Base-by-base conservation (phyloP, 2,113 vertebrate species). In the Bubalus kerabau region DNA sequence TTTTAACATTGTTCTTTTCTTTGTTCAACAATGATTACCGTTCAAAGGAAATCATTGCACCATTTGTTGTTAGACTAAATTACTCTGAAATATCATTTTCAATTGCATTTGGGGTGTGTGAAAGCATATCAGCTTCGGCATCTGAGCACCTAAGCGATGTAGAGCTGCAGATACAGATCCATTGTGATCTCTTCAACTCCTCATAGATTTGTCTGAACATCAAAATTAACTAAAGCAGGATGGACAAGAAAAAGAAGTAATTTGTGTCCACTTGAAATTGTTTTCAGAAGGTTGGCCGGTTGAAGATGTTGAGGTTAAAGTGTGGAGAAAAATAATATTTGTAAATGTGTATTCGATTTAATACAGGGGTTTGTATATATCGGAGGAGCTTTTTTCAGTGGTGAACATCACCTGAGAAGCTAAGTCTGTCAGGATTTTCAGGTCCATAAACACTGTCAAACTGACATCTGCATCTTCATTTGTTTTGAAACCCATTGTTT, bases 291-390 rank as follows among this genome's bases (percentile, higher is more conserved):
- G 87, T 59, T 67, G 30, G 43, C 9, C 57, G 1, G 32, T 86
- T 40, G 32, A 71, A 78, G 23, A 2, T 52, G 40, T 14, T n/a
- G 13, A 40, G 40, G 40, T 11, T 30, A 24, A 67, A 21, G 8
- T 2, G n/a, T 59, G 11, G 5, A 83, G 30, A 50, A 76, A 17
- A 32, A 28, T 59, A 59, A 12, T 84, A 23, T 67, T 46, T 96
- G 1, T 48, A 43, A 52, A 5, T 19, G 0, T 56, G 14, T 54
- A 8, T 96, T 87, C 28, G 21, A 48, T 13, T 83, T 14, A 21
- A 11, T 88, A 3, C 7, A 13, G 3, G 3, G 2, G 17, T 13
- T 6, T 64, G 4, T 67, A 2, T 4, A 2, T 9, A 13, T 84
- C 24, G 40, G 57, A 52, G 67, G 87, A 52, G 1, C 11, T 82